Evolutionary conservation across 2,113 vertebrate species (phyloP), one percentile per base, ranked within the genome.

Genomic region (Megatriorchis doriae): DNA sequence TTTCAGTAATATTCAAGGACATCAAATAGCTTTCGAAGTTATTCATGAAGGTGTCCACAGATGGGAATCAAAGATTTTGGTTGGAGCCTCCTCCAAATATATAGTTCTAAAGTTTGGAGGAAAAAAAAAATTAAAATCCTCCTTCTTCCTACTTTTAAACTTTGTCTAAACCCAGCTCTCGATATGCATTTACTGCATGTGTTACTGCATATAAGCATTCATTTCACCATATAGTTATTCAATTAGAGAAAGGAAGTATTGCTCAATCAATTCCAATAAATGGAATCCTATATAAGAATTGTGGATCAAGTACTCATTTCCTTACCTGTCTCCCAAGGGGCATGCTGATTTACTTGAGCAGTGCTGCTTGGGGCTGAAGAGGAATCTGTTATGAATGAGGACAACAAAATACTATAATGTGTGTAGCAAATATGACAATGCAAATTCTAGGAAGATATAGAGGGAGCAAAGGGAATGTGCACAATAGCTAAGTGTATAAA

Each of bases 1-100:
- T 97, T 23, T 52, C 65, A 97, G 94, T 90, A 95, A 53, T 78
- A 85, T 85, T 96, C 94, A 96, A 92, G 92, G 89, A 94, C 68
- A 94, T 89, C 10, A 93, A 92, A 77, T 81, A 43, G 52, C 93
- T 97, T 93, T 63, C 59, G 20, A 66, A 83, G 19, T 75, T 81
- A 19, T 31, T n/a, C 2, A 15, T 50, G 15, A 45, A 93, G 19
- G 7, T 65, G 29, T 61, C 88, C 20, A 29, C 23, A 65, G n/a
- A 17, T 72, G 16, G 12, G 18, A 77, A 43, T 47, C 3, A 65
- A 68, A 73, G 34, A 53, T 52, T 93, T 83, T 68, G 9, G 18
- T 72, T 77, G n/a, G 8, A 78, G 2, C 6, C 21, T 74, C 5
- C 20, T 78, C 31, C 25, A n/a, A 86, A 70, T 34, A 29, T 4